These are phyloP conservation scores for Peromyscus attwateri DNA, from an alignment of 2,797 vertebrate genomes.

Conservation along the genomic window DNA sequence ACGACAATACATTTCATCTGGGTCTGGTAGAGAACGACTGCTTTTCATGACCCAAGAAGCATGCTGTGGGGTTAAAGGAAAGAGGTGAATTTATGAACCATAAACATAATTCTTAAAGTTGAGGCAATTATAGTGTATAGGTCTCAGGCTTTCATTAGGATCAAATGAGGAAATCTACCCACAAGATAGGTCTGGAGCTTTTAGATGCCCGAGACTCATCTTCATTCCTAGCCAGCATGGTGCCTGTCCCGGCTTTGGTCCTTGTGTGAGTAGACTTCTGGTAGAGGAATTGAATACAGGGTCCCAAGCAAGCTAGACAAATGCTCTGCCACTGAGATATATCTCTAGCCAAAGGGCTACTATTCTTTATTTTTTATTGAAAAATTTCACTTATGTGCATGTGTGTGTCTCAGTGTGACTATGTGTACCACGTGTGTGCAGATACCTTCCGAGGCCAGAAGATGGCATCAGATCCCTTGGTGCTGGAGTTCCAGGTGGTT, in stretches of 20 bases:
- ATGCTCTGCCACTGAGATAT: not conserved
- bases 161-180: not conserved
- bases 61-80: not conserved
- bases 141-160: not conserved
- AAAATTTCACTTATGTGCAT: not conserved
- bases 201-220: not conserved
- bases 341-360: not conserved
- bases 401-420: not conserved
- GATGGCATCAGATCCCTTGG: not conserved
- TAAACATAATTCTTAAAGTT: not conserved
- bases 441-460: not conserved
- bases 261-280: not conserved
- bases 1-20: not conserved
- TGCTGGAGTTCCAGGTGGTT: not conserved
- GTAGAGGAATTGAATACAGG: not conserved
- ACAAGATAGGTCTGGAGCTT: no score
- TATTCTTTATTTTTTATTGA: not conserved
- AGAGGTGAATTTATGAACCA: not conserved
- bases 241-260: not conserved
- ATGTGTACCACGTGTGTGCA: not conserved
- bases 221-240: accelerated
- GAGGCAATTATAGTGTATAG: not conserved
- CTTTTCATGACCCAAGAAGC: not conserved
- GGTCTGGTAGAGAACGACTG: no score
- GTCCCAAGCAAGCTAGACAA: not conserved